phyloP scores from a whole-genome alignment of 1,140 invertebrate genomes.

The Oryctes rhinoceros region DNA sequence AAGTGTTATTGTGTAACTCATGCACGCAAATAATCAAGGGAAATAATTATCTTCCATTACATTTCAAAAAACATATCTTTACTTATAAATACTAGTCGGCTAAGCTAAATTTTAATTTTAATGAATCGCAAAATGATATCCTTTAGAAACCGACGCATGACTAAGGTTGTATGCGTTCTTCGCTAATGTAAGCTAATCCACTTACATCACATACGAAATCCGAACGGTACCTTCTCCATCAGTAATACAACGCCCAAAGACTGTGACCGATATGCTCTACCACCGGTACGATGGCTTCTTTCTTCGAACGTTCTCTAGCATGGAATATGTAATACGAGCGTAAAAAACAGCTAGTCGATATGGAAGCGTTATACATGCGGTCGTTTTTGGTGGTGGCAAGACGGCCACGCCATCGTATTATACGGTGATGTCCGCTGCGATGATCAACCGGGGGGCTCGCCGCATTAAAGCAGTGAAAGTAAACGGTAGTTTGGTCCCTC shows the following conservation, averaged over 20 bases:
- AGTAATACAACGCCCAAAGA: conserved; percentile 12
- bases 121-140: too few relatives aligned
- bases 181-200: conserved; percentile 6
- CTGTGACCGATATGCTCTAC: conserved; percentile 25
- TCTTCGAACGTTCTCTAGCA: background rate
- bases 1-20: too few relatives aligned
- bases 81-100: too few relatives aligned
- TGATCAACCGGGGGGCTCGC: background rate
- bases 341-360: background rate
- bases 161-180: background rate
- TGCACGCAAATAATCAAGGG: too few relatives aligned
- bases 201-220: conserved; percentile 30
- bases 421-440: conserved; percentile 8
- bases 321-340: background rate
- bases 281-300: background rate
- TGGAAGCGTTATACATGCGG: too few relatives aligned
- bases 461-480: conserved; percentile 35
- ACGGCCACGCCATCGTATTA: background rate
- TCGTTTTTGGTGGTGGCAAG: background rate
- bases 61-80: too few relatives aligned
- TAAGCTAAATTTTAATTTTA: too few relatives aligned
- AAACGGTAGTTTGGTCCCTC: background rate
- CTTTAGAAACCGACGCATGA: too few relatives aligned
- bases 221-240: background rate
- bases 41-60: too few relatives aligned